These are phyloP conservation scores for Tyto alba DNA, from an alignment of 2,113 vertebrate species.

Conservation along the genomic window DNA sequence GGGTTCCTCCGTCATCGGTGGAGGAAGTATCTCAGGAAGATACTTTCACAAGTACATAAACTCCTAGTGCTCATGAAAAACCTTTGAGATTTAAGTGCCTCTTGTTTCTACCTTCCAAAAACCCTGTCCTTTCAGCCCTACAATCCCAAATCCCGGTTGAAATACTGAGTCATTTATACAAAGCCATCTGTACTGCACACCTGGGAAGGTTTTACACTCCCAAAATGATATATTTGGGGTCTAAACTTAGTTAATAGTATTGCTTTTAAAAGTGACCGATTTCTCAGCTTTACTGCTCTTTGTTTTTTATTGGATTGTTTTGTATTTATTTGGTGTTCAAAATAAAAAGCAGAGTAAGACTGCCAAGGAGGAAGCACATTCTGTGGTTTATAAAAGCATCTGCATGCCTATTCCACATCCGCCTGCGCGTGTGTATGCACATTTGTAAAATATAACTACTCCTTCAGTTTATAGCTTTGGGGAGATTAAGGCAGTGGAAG, in stretches of 20 bases:
- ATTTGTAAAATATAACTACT: not conserved
- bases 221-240: not conserved
- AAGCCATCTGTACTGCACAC: not conserved
- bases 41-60: not conserved
- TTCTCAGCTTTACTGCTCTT: not conserved
- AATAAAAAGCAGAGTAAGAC: not conserved
- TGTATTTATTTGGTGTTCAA: conserved; percentile 44
- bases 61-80: not conserved
- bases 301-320: not conserved
- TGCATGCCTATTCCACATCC: not conserved
- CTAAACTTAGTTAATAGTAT: not conserved
- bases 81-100: conserved; percentile 13
- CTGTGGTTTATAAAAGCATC: not conserved
- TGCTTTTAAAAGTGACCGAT: not conserved
- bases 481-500: not conserved
- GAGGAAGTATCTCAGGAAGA: not conserved
- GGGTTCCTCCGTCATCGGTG: not conserved
- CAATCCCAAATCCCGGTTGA: not conserved
- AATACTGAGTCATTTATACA: not conserved
- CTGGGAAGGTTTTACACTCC: not conserved
- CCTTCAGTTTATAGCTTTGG: not conserved
- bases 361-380: not conserved
- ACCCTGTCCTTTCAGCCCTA: not conserved
- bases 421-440: rapidly evolving
- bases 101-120: not conserved